Evolutionary conservation across 2,113 vertebrate genomes (phyloP).

Genomic region (Platycercus adscitus): DNA sequence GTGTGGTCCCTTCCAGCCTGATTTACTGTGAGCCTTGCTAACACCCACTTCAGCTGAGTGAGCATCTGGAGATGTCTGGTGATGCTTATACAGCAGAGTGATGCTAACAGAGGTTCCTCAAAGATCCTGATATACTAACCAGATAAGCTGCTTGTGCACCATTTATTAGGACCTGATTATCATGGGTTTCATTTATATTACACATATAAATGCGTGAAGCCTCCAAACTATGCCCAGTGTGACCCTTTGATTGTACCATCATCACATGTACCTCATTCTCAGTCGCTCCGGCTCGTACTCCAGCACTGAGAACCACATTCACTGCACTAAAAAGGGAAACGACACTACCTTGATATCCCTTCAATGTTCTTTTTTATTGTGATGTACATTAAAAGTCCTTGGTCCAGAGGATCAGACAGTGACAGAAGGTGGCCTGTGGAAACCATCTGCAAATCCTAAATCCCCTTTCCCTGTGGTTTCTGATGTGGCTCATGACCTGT

Average conservation of each 20-base stretch:
- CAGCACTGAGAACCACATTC: neutral
- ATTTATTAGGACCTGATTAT: neutral
- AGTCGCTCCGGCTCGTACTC: neutral
- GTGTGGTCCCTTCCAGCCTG: neutral
- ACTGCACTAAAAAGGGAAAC: neutral
- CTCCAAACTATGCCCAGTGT: neutral
- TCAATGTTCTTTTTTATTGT: neutral
- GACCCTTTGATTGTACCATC: neutral
- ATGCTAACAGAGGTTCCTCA: neutral
- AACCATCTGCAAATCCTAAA: constrained; percentile 2
- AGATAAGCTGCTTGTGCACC: neutral
- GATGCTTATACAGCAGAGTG: neutral
- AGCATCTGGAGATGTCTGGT: neutral
- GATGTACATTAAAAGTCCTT: neutral
- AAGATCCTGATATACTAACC: neutral
- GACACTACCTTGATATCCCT: neutral
- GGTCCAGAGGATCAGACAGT: neutral
- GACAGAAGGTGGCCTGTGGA: neutral
- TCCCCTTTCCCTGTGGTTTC: neutral
- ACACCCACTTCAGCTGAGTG: accelerated
- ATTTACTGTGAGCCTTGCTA: neutral
- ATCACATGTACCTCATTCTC: neutral
- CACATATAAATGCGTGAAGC: neutral
- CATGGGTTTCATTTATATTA: neutral
- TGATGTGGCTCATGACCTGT: neutral